phyloP scores from a whole-genome alignment of 30 jellyfish, hydroid and myxozoan genomes.

The Nemopilema nomurai region DNA sequence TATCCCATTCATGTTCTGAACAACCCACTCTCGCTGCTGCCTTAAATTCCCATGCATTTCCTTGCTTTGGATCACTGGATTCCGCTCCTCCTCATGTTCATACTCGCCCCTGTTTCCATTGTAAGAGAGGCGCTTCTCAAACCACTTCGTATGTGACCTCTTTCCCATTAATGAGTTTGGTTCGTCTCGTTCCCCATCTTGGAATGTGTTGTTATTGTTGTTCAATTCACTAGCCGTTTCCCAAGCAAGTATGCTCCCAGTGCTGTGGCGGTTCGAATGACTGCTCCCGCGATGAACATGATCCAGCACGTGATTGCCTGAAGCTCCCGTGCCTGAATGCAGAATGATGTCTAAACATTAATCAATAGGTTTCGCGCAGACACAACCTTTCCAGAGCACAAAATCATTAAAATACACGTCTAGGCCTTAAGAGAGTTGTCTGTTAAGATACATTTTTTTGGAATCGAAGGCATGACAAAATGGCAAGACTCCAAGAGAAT shows the following conservation, averaged over 20 bases:
- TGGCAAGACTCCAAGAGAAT: too few species aligned
- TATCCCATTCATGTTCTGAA: conserved; percentile 63
- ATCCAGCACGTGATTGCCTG: not conserved
- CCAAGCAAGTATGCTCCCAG: conserved; percentile 57
- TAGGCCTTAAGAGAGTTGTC: too few species aligned
- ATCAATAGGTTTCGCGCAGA: too few species aligned
- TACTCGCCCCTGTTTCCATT: not conserved
- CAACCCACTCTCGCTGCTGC: conserved; percentile 49
- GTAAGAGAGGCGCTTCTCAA: not conserved
- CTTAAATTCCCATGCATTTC: not conserved
- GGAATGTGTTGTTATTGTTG: conserved; percentile 10
- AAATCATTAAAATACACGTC: too few species aligned
- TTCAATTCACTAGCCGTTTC: conserved; percentile 37
- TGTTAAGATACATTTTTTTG: too few species aligned
- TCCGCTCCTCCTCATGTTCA: conserved; percentile 14
- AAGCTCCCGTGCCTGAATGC: not conserved
- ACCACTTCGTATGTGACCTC: not conserved
- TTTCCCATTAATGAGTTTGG: not conserved
- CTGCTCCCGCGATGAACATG: not conserved
- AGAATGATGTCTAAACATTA: not conserved
- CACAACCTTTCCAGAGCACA: too few species aligned
- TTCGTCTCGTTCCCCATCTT: not conserved
- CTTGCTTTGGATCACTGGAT: not conserved
- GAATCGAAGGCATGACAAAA: too few species aligned
- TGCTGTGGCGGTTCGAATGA: conserved; percentile 23